These are phyloP conservation scores for Smithornis capensis DNA, from an alignment of 2,113 vertebrate genomes.

Conservation along the genomic window DNA sequence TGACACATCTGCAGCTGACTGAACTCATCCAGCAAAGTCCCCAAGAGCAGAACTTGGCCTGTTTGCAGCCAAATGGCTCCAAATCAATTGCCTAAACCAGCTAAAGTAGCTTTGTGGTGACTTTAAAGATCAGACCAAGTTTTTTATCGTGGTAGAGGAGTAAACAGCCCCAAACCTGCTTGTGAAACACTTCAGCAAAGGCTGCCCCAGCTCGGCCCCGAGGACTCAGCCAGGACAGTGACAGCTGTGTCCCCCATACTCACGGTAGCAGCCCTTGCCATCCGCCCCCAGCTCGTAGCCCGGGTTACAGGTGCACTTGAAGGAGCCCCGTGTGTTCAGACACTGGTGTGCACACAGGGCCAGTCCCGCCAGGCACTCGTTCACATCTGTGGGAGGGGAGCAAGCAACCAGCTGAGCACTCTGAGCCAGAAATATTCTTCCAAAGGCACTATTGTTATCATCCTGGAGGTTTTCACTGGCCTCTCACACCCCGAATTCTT, in stretches of 20 bases:
- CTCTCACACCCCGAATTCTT: neutral
- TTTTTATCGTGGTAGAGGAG: neutral
- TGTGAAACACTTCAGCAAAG: neutral
- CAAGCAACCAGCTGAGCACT: rapidly evolving
- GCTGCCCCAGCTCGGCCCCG: rapidly evolving
- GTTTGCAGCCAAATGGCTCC: neutral
- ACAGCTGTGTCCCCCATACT: conserved; percentile 8
- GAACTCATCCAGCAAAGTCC: neutral
- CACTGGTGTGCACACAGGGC: conserved; percentile 86
- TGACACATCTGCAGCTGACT: conserved; percentile 16
- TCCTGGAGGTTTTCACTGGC: neutral
- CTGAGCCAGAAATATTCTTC: rapidly evolving
- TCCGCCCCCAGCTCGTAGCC: conserved; percentile 91
- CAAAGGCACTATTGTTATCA: rapidly evolving
- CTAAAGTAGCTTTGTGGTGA: neutral
- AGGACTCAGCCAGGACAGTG: rapidly evolving
- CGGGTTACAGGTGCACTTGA: conserved; percentile 81
- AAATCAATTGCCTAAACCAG: neutral
- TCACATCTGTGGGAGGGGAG: conserved; percentile 76
- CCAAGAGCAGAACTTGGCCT: neutral
- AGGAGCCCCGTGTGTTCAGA: conserved; percentile 89
- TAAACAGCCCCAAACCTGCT: neutral
- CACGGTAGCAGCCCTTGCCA: conserved; percentile 89
- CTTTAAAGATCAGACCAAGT: neutral
- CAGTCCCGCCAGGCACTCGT: conserved; percentile 80